These are phyloP conservation scores for Candoia aspera DNA, from an alignment of 2,113 vertebrate species.

Conservation along the genomic window DNA sequence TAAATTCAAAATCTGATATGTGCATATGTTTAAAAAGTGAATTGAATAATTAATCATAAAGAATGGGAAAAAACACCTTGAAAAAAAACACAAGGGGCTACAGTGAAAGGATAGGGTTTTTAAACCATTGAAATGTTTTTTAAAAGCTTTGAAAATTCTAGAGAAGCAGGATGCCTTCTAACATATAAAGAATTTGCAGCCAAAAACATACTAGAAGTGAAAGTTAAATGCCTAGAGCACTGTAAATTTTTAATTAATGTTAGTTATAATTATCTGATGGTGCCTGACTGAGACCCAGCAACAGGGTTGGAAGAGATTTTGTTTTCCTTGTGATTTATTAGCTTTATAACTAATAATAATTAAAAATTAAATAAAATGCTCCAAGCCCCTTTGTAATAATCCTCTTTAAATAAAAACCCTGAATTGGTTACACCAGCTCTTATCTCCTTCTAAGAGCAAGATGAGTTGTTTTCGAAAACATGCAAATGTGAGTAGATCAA, in stretches of 20 bases:
- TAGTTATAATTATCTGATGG: slow-evolving; percentile 80
- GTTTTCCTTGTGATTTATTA: slow-evolving; percentile 68
- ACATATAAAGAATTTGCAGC: slow-evolving; percentile 60
- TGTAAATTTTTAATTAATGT: slow-evolving; percentile 81
- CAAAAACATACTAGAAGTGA: slow-evolving; percentile 71
- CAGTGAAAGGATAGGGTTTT: not conserved
- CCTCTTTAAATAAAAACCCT: slow-evolving; percentile 35
- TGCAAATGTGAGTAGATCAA: no score
- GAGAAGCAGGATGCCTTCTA: slow-evolving; percentile 38
- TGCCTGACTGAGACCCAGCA: slow-evolving; percentile 66
- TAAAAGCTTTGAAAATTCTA: slow-evolving; percentile 33
- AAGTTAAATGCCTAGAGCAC: slow-evolving; percentile 77
- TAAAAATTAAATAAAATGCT: slow-evolving; percentile 63
- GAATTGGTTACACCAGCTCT: slow-evolving; percentile 43
- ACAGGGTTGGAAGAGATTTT: slow-evolving; percentile 67
- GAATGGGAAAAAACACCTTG: not conserved
- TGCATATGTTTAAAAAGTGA: not conserved
- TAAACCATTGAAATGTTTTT: not conserved
- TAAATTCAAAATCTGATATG: not conserved
- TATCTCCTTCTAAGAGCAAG: slow-evolving; percentile 33
- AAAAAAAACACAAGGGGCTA: not conserved
- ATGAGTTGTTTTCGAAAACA: no score
- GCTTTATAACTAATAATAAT: slow-evolving; percentile 70
- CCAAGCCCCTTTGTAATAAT: slow-evolving; percentile 48
- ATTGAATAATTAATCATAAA: not conserved